Evolutionary conservation across 2,113 vertebrate species (phyloP).

Genomic region (Arothron firmamentum): DNA sequence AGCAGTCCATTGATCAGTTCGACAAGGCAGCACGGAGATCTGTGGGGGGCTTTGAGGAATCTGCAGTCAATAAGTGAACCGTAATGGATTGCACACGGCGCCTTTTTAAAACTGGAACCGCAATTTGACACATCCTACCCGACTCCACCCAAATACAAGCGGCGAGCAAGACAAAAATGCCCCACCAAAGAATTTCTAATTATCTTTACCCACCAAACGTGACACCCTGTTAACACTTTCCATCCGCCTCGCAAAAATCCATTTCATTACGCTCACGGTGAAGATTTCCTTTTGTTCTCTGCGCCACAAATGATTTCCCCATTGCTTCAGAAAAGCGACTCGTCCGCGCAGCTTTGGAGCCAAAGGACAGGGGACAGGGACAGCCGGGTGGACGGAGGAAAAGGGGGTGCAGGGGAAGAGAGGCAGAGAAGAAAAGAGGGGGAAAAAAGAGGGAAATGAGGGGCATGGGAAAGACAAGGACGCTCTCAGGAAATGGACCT

Average conservation of each 20-base stretch:
- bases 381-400: background rate
- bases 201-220: constrained; percentile 14
- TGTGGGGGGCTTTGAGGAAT: constrained; percentile 50
- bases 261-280: constrained; percentile 59
- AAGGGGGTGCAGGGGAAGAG: constrained; percentile 5
- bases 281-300: constrained; percentile 67
- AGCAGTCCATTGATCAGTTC: constrained; percentile 61
- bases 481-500: background rate
- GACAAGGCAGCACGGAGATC: constrained; percentile 53
- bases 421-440: constrained; percentile 1
- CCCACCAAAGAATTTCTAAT: background rate
- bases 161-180: background rate
- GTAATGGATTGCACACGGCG: constrained; percentile 38
- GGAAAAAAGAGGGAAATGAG: constrained; percentile 12
- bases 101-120: constrained; percentile 26
- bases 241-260: constrained; percentile 57
- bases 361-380: constrained; percentile 60
- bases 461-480: constrained; percentile 27
- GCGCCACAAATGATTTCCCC: constrained; percentile 65
- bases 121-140: constrained; percentile 12
- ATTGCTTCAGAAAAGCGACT: constrained; percentile 62
- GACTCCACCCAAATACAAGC: constrained; percentile 1
- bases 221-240: constrained; percentile 20
- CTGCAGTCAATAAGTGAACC: constrained; percentile 38
- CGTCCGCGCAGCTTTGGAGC: constrained; percentile 69